phyloP scores from a whole-genome alignment of 2,888 invertebrate species.

The Oxystoma pomonae region DNA sequence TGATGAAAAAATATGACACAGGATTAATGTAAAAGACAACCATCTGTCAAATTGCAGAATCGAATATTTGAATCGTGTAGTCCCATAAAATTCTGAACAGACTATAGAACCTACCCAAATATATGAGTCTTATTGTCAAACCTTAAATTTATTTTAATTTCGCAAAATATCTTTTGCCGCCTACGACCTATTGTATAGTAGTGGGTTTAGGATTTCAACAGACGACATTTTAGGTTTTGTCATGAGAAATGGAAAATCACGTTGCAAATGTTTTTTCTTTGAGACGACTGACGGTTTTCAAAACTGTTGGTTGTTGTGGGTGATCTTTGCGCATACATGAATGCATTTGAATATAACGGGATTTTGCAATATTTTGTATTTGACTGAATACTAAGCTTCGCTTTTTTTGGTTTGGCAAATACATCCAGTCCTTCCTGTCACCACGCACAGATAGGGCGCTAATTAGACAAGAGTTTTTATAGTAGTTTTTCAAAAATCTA shows the following conservation, averaged over 20 bases:
- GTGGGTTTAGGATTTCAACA: neutral
- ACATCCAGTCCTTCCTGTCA: no score
- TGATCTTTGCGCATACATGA: neutral
- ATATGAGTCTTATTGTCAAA: neutral
- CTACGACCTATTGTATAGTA: neutral
- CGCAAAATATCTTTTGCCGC: neutral
- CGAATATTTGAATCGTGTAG: no score
- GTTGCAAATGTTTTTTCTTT: neutral
- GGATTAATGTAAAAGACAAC: no score
- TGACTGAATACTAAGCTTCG: no score
- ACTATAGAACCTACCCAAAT: neutral
- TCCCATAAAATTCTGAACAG: no score
- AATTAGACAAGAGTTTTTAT: no score
- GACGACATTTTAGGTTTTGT: neutral
- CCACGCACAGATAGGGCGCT: no score
- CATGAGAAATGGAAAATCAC: neutral
- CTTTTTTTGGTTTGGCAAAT: no score
- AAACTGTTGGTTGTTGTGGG: neutral
- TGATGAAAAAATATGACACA: no score
- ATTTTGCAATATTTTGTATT: no score
- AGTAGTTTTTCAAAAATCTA: no score
- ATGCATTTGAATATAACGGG: neutral
- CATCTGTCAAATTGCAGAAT: no score
- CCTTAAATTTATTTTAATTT: conserved; percentile 4
- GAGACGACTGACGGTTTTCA: neutral